Evolutionary conservation across 2,113 vertebrate species (phyloP).

Genomic region (Varanus komodoensis): DNA sequence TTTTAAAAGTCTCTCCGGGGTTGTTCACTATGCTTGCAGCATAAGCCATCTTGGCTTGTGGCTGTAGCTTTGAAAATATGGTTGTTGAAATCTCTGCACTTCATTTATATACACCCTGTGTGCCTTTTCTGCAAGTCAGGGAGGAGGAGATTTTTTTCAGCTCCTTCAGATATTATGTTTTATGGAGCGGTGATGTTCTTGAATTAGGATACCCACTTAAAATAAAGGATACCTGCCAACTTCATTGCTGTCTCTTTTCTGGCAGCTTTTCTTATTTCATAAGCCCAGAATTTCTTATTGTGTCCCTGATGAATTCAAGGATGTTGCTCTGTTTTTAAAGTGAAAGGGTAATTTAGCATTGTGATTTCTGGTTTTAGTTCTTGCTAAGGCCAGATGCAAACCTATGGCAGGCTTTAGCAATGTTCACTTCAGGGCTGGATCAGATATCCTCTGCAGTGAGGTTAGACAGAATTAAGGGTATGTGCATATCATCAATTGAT

Average conservation of each 20-base stretch:
- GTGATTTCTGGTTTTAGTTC: slow-evolving; percentile 31
- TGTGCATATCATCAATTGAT: slow-evolving; percentile 27
- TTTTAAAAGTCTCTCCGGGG: not conserved
- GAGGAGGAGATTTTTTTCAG: not conserved
- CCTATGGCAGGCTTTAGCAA: slow-evolving; percentile 64
- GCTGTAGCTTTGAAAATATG: not conserved
- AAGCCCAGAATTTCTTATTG: slow-evolving; percentile 28
- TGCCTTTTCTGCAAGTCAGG: not conserved
- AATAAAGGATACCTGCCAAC: slow-evolving; percentile 8
- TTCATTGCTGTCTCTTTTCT: slow-evolving; percentile 41
- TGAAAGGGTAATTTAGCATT: slow-evolving; percentile 38
- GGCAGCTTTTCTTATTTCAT: not conserved
- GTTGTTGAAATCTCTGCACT: not conserved
- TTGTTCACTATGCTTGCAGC: not conserved
- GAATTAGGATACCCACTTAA: not conserved
- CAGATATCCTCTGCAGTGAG: slow-evolving; percentile 44
- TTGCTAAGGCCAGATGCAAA: slow-evolving; percentile 39
- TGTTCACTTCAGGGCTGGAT: slow-evolving; percentile 42
- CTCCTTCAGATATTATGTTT: not conserved
- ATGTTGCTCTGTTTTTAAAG: slow-evolving; percentile 39
- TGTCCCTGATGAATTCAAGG: slow-evolving; percentile 15
- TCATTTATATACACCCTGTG: not conserved
- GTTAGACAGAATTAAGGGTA: slow-evolving; percentile 55
- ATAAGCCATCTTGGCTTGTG: not conserved
- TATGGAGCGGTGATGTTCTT: not conserved